A percentile compares a stretch with the other conserved stretches of the same genome.
Conservation (phyloP, 2,888 invertebrate genomes). For the Craniophora ligustri region DNA sequence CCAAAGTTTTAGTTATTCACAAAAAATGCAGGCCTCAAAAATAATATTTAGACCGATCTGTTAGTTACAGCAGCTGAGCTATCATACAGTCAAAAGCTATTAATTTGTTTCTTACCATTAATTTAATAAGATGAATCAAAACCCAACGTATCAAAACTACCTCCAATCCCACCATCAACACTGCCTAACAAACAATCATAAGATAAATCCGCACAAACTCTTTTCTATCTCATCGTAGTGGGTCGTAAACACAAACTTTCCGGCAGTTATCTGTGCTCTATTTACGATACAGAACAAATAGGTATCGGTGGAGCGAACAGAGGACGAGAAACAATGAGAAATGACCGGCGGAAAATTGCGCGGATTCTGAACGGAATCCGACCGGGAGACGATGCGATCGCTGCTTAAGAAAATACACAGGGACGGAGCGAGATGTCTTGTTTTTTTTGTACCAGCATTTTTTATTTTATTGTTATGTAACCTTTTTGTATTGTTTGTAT, state of each 20-base stretch:
- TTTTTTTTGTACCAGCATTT: background rate
- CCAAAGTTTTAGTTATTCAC: too few species aligned
- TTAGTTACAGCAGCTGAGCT: too few species aligned
- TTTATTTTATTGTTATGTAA: too few species aligned
- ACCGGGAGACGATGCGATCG: constrained; percentile 68
- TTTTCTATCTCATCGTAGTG: constrained; percentile 51
- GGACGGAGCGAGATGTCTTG: constrained; percentile 57
- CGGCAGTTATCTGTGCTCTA: constrained; percentile 63
- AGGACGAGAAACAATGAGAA: constrained; percentile 83
- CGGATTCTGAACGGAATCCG: constrained; percentile 78
- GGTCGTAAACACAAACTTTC: constrained; percentile 72
- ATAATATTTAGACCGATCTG: too few species aligned
- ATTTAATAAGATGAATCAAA: background rate
- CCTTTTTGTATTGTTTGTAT: too few species aligned
- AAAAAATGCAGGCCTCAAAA: too few species aligned
- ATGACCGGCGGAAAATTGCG: constrained; percentile 87
- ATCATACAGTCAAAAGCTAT: too few species aligned
- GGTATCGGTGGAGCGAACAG: constrained; percentile 66
- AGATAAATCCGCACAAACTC: constrained; percentile 49
- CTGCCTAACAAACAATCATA: constrained; percentile 56
- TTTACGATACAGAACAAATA: constrained; percentile 75
- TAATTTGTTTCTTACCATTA: too few species aligned
- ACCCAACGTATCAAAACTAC: background rate
- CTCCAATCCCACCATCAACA: background rate
- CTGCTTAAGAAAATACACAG: constrained; percentile 65